phyloP scores from a whole-genome alignment of 2,888 invertebrate species.

The Cactoblastis cactorum region DNA sequence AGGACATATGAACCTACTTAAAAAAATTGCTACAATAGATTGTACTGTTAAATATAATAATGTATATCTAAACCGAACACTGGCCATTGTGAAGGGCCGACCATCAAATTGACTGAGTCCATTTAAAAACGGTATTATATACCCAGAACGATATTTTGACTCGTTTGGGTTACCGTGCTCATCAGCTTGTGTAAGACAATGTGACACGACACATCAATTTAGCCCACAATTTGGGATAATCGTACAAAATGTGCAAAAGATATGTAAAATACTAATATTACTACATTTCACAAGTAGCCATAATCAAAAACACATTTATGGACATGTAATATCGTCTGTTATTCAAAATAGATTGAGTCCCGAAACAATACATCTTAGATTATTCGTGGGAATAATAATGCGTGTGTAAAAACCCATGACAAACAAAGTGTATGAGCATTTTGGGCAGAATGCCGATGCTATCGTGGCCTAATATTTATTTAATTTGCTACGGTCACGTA shows the following conservation, averaged over 20 bases:
- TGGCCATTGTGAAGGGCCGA: no score
- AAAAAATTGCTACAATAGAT: no score
- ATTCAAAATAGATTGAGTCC: conserved; percentile 7
- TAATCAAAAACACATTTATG: conserved; percentile 9
- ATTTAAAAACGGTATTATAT: no score
- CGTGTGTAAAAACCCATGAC: conserved; percentile 9
- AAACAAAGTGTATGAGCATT: conserved; percentile 1
- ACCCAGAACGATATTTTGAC: no score
- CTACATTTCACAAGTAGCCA: conserved; percentile 4
- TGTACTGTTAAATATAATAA: no score
- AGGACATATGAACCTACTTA: no score
- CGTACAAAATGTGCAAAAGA: not conserved
- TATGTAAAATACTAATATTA: not conserved
- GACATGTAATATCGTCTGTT: not conserved
- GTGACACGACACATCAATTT: not conserved
- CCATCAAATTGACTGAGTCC: no score
- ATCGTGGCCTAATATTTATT: conserved; percentile 5
- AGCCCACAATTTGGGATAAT: not conserved
- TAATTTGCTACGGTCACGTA: conserved; percentile 7
- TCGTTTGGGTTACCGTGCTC: no score
- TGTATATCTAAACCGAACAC: no score
- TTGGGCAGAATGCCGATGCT: not conserved
- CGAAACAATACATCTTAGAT: conserved; percentile 2
- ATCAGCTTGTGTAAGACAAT: no score
- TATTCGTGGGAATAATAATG: conserved; percentile 8